Evolutionary conservation across 2,888 invertebrate species (phyloP).

Genomic region (Miltochrista miniata): DNA sequence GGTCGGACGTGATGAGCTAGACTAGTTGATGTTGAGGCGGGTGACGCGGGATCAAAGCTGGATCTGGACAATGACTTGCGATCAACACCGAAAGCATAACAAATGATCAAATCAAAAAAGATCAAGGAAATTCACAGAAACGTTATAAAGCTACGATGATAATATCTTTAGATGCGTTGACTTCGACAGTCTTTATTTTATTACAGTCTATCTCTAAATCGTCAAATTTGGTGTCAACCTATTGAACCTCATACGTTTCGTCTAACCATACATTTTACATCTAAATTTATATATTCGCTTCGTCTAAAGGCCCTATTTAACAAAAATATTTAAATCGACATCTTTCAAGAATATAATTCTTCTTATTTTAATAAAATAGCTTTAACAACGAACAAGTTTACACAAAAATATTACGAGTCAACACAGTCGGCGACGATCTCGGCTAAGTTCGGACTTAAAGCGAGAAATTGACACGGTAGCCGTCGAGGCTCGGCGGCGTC

Average conservation of each 20-base stretch:
- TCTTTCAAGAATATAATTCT: conserved; percentile 79
- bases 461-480: conserved; percentile 78
- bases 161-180: conserved; percentile 72
- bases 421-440: conserved; percentile 71
- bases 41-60: conserved; percentile 71
- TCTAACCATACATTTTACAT: conserved; percentile 74
- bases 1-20: conserved; percentile 71
- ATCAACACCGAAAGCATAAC: conserved; percentile 81
- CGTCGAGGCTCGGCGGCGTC: conserved; percentile 50
- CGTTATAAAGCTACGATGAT: conserved; percentile 51
- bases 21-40: conserved; percentile 59
- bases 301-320: conserved; percentile 77
- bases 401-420: conserved; percentile 79
- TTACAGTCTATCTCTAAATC: conserved; percentile 71
- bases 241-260: conserved; percentile 69
- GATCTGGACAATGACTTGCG: conserved; percentile 70
- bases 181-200: conserved; percentile 77
- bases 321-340: conserved; percentile 78
- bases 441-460: conserved; percentile 78
- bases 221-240: conserved; percentile 70
- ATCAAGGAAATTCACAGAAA: conserved; percentile 61
- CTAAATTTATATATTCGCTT: conserved; percentile 71
- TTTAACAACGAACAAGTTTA: conserved; percentile 81
- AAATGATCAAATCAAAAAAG: conserved; percentile 70
- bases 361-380: conserved; percentile 79